Base-by-base conservation (phyloP, 2,797 vertebrate species). In the Leuciscus waleckii region DNA sequence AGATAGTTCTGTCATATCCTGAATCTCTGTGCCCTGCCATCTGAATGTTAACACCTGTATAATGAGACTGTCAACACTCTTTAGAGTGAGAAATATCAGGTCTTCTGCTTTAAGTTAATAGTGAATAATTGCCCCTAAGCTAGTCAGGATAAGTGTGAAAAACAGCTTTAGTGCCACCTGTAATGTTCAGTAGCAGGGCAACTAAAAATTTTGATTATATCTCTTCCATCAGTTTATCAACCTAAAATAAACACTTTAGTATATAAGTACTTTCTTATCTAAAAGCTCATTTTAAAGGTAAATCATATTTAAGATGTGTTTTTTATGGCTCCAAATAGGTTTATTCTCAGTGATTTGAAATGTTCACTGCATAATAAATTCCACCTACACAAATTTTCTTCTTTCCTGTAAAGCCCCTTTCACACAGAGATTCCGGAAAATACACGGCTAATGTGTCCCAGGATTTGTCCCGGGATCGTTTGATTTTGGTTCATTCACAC, bases 41-140 rank as follows among this genome's bases (percentile, higher is more conserved):
- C 19, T 32, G 32, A 51, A 75, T 51, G 9, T 73, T 76, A 75
- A n/a, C 70, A 5, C 70, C 26, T 16, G 56, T 46, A 74, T 74
- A 74, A 74, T 61, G 39, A 82, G 56, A 65, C 70, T n/a, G 39
- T 74, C 70, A 82, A 76, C 70, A 83, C 58, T 51, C 29, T 26
- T 51, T 23, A 74, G 56, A 65, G 29, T 3, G 41, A 32, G 39
- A 65, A 63, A 83, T 49, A 74, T 35, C 1, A 4, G 51, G 5
- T 63, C 58, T 32, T 70, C 35, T 73, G 16, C 39, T 32, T 82
- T 41, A 79, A 51, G 39, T 63, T 63, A 82, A 63, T 32, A 17
- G 69, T n/a, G 19, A 46, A 43, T 73, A 82, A 43, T 82, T 32
- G 19, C 37, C 37, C 10, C 3, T 35, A 82, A 73, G n/a, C 56